Percentiles rank a stretch among this genome's conserved stretches.
phyloP scores from a whole-genome alignment of 2,113 vertebrate species.

The Aphyosemion australe region DNA sequence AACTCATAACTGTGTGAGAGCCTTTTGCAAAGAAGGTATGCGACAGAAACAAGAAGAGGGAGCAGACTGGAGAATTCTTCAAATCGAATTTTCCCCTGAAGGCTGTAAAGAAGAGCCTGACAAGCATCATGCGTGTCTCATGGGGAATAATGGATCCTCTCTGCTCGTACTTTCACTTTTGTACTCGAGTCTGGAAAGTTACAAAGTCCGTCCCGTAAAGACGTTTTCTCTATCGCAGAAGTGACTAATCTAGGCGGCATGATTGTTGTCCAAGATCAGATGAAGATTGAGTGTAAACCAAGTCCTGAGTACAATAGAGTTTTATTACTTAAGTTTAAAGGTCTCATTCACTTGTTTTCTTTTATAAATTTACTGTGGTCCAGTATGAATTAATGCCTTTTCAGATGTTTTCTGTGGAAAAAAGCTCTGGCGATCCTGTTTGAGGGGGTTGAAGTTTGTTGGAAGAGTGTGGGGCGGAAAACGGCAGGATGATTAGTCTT shows the following conservation, averaged over 20 bases:
- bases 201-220: neutral
- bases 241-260: neutral
- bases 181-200: neutral
- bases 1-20: too few species aligned
- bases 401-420: too few species aligned
- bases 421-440: too few species aligned
- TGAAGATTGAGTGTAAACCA: too few species aligned
- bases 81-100: slow-evolving; percentile 41
- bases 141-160: neutral
- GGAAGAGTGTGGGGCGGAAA: too few species aligned
- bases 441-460: too few species aligned
- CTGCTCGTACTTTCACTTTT: neutral
- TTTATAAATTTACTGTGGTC: too few species aligned
- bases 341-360: too few species aligned
- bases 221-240: neutral
- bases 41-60: slow-evolving; percentile 4
- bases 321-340: too few species aligned
- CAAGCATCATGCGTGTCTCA: neutral
- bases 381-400: too few species aligned
- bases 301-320: too few species aligned
- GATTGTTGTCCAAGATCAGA: neutral
- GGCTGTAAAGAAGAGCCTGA: neutral
- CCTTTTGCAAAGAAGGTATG: neutral
- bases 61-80: slow-evolving; percentile 46
- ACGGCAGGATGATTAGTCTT: too few species aligned